Evolutionary conservation across 2,113 vertebrate species (phyloP).

Genomic region (Ascaphus truei): DNA sequence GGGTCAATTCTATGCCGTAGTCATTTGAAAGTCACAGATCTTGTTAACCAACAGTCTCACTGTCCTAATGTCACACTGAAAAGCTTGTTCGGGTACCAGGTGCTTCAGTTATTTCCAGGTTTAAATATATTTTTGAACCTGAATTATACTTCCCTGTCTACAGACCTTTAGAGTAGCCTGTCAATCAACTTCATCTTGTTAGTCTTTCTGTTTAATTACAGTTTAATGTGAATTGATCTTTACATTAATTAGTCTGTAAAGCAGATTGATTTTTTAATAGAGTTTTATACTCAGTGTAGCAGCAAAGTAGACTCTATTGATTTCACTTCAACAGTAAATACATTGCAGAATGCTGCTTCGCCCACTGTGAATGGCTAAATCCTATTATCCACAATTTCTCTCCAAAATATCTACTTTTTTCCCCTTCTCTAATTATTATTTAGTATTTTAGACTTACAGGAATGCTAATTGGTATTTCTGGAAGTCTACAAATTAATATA

Average conservation of each 20-base stretch:
- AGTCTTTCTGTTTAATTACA: conserved; percentile 54
- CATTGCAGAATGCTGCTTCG: conserved; percentile 18
- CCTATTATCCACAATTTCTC: conserved; percentile 52
- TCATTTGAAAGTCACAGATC: too few relatives aligned
- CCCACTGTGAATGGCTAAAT: conserved; percentile 51
- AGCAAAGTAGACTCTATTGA: conserved; percentile 51
- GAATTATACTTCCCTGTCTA: too few relatives aligned
- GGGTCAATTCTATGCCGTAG: too few relatives aligned
- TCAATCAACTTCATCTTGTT: conserved; percentile 7
- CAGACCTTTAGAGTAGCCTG: too few relatives aligned
- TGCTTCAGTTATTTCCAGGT: too few relatives aligned
- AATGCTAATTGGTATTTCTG: too few relatives aligned
- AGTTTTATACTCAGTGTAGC: conserved; percentile 45
- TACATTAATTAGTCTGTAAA: conserved; percentile 54
- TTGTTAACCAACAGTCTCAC: too few relatives aligned
- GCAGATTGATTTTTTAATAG: conserved; percentile 49
- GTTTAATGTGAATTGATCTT: conserved; percentile 57
- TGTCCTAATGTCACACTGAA: too few relatives aligned
- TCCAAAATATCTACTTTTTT: conserved; percentile 32
- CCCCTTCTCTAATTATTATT: conserved; percentile 40
- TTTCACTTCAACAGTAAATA: conserved; percentile 42
- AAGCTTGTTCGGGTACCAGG: too few relatives aligned
- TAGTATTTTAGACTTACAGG: too few relatives aligned
- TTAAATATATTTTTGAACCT: too few relatives aligned
- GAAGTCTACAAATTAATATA: too few relatives aligned